Conservation (phyloP, 2,888 invertebrate genomes). For the Dinocampus coccinellae region DNA sequence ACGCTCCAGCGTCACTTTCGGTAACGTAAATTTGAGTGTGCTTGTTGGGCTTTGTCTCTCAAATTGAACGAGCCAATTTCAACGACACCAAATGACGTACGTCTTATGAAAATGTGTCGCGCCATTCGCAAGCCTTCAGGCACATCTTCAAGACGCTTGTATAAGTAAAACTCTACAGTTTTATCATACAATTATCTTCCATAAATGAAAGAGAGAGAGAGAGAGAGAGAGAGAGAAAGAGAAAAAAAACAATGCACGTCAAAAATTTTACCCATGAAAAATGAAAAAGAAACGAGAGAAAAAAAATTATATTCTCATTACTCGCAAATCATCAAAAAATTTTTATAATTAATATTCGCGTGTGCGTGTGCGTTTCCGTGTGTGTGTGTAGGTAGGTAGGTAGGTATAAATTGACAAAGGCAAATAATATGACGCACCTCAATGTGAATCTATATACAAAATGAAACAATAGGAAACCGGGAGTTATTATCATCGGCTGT, state of each 20-base stretch:
- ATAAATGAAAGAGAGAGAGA: neutral
- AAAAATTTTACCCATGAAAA: neutral
- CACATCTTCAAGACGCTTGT: neutral
- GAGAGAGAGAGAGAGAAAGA: neutral
- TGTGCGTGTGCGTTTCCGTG: too few relatives aligned
- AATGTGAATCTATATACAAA: conserved; percentile 2
- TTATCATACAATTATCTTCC: neutral
- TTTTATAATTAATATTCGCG: too few relatives aligned
- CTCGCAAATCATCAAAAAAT: too few relatives aligned
- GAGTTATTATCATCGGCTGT: conserved; percentile 24
- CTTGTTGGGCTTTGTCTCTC: neutral
- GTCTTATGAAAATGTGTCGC: conserved; percentile 16
- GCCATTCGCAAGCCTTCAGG: conserved; percentile 4
- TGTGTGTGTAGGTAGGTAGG: too few relatives aligned
- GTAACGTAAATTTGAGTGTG: conserved; percentile 4
- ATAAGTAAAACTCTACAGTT: neutral
- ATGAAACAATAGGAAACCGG: neutral
- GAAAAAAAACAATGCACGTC: neutral
- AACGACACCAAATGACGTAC: neutral
- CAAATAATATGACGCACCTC: conserved; percentile 7
- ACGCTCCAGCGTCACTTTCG: conserved; percentile 11
- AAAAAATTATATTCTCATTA: neutral
- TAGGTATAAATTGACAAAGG: neutral
- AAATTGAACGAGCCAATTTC: conserved; percentile 15
- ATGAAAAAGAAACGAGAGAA: neutral